Base-by-base conservation (phyloP, 2,888 invertebrate species). In the Drosophila greeni region DNA sequence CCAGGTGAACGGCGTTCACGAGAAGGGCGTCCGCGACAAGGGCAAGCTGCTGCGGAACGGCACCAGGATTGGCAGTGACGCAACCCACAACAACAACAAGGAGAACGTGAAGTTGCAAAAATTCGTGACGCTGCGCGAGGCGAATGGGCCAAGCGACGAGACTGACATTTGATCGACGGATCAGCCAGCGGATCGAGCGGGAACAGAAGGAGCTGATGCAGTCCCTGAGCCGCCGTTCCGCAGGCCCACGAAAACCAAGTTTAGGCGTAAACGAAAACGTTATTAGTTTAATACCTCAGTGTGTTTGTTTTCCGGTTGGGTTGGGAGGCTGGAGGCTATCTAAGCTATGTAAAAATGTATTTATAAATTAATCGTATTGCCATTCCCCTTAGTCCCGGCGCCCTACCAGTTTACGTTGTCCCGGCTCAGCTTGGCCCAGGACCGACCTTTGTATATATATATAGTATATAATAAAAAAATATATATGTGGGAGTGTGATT, bases 111-210 rank as follows among this genome's bases (percentile, higher is more conserved):
- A 75, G 34, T 70, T 86, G 36, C 84, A 86, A 14, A 86, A 85
- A 64, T 78, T 86, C 53, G 65, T 84, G 56, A 68, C 75, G 47
- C 66, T 86, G 48, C 77, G 69, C 54, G 84, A 80, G 49, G 61
- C 77, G 56, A 86, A 73, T 64, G 86, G 83, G 68, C 68, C 76
- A 40, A 83, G 78, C 59, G 87, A 87, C 70, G 87, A 86, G 86
- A 87, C 85, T 76, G 87, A 86, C 79, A 75, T 85, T 71, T 87
- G 86, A 76, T 79, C 62, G 77, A 84, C 33, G 67, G 78, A 47
- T 31, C 45, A 47, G 40, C 52, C 45, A 53, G 66, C 65, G 29
- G 64, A 67, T 43, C 64, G 51, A 14, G 66, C 33, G 6, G 23
- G 18, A n/a, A 23, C 7, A 20, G 18, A 6, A 24, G 23, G 11